Conservation (phyloP, 1,140 invertebrate genomes). For the Prorops nasuta region DNA sequence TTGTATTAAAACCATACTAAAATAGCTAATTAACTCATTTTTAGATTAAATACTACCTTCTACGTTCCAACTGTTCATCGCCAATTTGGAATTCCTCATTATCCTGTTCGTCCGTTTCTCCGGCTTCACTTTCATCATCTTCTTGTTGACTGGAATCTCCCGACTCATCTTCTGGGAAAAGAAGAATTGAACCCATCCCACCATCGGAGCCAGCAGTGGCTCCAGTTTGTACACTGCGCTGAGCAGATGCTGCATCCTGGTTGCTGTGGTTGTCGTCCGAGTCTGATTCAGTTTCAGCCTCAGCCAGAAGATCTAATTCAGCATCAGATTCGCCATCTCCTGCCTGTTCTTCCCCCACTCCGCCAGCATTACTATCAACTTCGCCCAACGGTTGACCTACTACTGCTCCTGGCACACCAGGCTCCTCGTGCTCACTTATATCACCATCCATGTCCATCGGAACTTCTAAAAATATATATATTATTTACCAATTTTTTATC, state of each 20-base stretch:
- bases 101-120: constrained; percentile 88
- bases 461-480: constrained; percentile 57
- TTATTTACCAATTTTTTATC: constrained; percentile 21
- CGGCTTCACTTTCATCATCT: constrained; percentile 92
- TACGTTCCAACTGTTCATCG: constrained; percentile 84
- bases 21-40: background rate
- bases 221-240: constrained; percentile 87
- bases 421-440: constrained; percentile 62
- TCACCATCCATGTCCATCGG: constrained; percentile 67
- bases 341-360: constrained; percentile 56
- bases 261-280: constrained; percentile 95
- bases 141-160: constrained; percentile 90
- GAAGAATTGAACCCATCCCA: constrained; percentile 74
- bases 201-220: constrained; percentile 87
- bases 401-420: constrained; percentile 53
- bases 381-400: constrained; percentile 57
- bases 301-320: constrained; percentile 77
- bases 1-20: constrained; percentile 9
- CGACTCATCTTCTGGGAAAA: constrained; percentile 92
- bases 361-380: constrained; percentile 46
- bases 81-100: constrained; percentile 74
- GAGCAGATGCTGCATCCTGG: constrained; percentile 76
- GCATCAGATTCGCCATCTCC: constrained; percentile 76
- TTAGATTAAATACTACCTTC: constrained; percentile 55
- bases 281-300: constrained; percentile 91